Evolutionary conservation across 2,113 vertebrate genomes (phyloP).

Genomic region (Hyperopisus bebe): DNA sequence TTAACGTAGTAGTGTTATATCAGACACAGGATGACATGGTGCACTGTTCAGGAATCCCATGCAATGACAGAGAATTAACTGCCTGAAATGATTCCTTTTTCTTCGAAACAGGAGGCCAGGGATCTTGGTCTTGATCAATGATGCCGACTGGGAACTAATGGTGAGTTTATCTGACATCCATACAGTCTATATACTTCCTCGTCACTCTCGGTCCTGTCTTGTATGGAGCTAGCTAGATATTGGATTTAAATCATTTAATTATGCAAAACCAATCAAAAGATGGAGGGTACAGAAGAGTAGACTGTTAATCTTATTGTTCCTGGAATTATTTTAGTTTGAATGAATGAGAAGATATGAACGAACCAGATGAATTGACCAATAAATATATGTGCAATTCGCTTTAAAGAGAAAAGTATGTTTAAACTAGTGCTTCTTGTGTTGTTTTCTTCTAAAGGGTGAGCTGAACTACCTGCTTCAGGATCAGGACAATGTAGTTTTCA

Average conservation of each 20-base stretch:
- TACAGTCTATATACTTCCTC: neutral
- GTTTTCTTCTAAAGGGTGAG: conserved; percentile 72
- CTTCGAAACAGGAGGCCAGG: conserved; percentile 78
- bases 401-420: neutral
- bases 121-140: conserved; percentile 93
- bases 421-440: neutral
- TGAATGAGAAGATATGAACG: neutral
- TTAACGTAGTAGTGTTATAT: neutral
- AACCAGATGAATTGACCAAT: neutral
- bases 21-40: neutral
- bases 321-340: neutral
- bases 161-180: conserved; percentile 63
- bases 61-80: neutral
- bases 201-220: neutral
- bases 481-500: conserved; percentile 87
- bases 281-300: neutral
- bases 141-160: conserved; percentile 97
- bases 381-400: neutral
- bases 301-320: conserved; percentile 6
- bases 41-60: neutral
- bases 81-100: neutral
- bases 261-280: neutral
- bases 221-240: neutral
- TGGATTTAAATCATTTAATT: neutral
- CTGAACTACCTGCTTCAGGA: conserved; percentile 88